phyloP scores from a whole-genome alignment of 1,140 invertebrate genomes.

The Zaprionus nigranus region DNA sequence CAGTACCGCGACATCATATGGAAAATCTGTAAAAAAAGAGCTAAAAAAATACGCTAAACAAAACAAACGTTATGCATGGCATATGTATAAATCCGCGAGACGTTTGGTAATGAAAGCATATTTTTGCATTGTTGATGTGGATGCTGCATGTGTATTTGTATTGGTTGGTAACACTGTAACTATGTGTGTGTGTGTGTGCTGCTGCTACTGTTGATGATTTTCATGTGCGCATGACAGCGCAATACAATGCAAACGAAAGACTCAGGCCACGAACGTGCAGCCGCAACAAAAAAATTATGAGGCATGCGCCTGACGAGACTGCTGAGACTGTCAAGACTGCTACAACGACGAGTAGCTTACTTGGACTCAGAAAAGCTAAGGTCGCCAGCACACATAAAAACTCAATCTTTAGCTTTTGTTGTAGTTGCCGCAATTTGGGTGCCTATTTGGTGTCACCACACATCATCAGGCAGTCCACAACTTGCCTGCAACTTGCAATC shows the following conservation, averaged over 20 bases:
- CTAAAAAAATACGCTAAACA: not conserved
- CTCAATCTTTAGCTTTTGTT: slow-evolving; percentile 65
- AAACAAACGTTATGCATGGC: slow-evolving; percentile 60
- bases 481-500: slow-evolving; percentile 7
- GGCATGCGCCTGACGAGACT: slow-evolving; percentile 39
- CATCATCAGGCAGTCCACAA: slow-evolving; percentile 31
- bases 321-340: not conserved
- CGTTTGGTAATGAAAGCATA: slow-evolving; percentile 82
- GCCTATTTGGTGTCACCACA: slow-evolving; percentile 75
- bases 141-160: slow-evolving; percentile 26
- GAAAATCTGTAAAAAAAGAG: slow-evolving; percentile 34
- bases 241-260: slow-evolving; percentile 81
- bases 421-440: slow-evolving; percentile 73
- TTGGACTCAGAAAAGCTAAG: slow-evolving; percentile 47
- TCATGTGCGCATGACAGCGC: slow-evolving; percentile 79
- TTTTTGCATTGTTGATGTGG: slow-evolving; percentile 68
- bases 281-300: slow-evolving; percentile 57
- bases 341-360: not conserved
- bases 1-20: not conserved
- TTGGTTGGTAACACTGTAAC: slow-evolving; percentile 8
- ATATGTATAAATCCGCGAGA: slow-evolving; percentile 41
- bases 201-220: slow-evolving; percentile 62
- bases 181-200: slow-evolving; percentile 4
- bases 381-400: slow-evolving; percentile 70
- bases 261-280: slow-evolving; percentile 77